These are phyloP conservation scores for Lycocerus yunnanus DNA, from an alignment of 2,888 invertebrate genomes.

Conservation along the genomic window DNA sequence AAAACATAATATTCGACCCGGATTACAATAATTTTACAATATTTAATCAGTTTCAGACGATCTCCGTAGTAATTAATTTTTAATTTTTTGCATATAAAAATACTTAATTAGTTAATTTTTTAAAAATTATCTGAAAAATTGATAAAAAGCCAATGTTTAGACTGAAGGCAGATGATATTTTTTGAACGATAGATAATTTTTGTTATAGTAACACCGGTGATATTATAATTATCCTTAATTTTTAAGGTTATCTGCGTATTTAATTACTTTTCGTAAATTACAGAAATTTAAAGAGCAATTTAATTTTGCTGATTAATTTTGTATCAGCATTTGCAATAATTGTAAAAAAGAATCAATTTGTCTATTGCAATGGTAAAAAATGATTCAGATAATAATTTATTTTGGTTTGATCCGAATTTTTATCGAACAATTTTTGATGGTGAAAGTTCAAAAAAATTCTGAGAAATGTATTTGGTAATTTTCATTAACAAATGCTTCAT, in stretches of 20 bases:
- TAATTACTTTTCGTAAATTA: neutral
- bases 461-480: neutral
- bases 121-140: neutral
- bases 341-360: too few relatives aligned
- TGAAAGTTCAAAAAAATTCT: neutral
- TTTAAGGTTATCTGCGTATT: neutral
- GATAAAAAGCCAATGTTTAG: neutral
- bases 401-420: constrained; percentile 11
- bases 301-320: neutral
- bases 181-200: neutral
- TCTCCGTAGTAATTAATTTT: neutral
- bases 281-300: neutral
- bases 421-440: neutral
- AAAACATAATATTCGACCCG: neutral
- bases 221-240: neutral
- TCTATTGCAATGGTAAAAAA: neutral
- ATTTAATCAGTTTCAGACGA: neutral
- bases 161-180: neutral
- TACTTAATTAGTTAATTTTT: neutral
- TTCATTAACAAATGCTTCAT: neutral
- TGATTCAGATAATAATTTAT: neutral
- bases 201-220: neutral
- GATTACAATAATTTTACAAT: neutral
- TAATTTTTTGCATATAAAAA: neutral
- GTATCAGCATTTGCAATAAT: too few relatives aligned